A percentile compares a stretch with the other conserved stretches of the same genome.
Evolutionary conservation across 2,797 vertebrate species (phyloP).

Genomic region (Acanthurus lineatus): DNA sequence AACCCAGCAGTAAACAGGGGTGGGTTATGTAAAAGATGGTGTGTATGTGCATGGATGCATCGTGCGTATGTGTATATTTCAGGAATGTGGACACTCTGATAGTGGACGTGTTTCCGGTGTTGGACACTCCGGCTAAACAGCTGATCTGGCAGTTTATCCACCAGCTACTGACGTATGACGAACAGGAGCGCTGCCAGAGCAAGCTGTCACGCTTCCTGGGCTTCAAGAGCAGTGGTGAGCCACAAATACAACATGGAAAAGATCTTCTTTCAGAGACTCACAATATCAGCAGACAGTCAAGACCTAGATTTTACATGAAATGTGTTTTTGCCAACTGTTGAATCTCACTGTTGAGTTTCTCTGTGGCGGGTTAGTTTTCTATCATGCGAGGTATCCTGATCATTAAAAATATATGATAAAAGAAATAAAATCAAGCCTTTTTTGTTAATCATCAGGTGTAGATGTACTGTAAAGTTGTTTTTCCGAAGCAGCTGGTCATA

Average conservation of each 20-base stretch:
- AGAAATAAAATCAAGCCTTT: neutral
- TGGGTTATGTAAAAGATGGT: slow-evolving; percentile 22
- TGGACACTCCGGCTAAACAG: slow-evolving; percentile 98
- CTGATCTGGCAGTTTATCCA: slow-evolving; percentile 98
- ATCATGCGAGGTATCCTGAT: neutral
- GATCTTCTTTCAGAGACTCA: neutral
- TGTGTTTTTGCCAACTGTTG: neutral
- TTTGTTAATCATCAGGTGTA: neutral
- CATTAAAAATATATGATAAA: neutral
- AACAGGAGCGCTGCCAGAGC: slow-evolving; percentile 95
- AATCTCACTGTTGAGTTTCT: neutral
- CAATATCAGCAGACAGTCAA: neutral
- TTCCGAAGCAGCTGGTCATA: neutral
- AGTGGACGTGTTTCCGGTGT: slow-evolving; percentile 93
- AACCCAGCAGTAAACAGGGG: neutral
- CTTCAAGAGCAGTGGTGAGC: slow-evolving; percentile 85
- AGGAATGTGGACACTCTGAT: slow-evolving; percentile 98
- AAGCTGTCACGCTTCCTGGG: slow-evolving; percentile 96
- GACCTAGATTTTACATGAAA: neutral
- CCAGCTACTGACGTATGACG: slow-evolving; percentile 96
- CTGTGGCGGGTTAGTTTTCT: neutral
- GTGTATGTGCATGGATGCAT: neutral
- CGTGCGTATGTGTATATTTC: slow-evolving; percentile 18
- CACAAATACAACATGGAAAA: slow-evolving; percentile 5
- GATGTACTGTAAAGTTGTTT: no score